Base-by-base conservation (phyloP, 2,888 invertebrate genomes). In the Isoperla grammatica region DNA sequence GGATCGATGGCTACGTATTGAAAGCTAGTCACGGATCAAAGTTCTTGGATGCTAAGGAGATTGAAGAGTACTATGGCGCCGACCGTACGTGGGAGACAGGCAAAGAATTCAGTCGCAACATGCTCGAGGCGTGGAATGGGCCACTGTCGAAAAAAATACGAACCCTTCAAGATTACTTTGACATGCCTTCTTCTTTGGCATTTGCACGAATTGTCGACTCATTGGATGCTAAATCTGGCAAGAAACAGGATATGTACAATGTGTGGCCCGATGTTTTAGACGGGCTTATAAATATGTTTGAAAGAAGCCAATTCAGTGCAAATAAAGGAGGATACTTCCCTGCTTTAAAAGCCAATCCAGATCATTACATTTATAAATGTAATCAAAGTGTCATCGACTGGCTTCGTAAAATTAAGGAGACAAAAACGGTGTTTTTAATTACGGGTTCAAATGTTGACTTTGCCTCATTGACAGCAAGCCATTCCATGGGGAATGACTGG, bases 361-460 rank as follows among this genome's bases (percentile, higher is more conserved):
- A 76, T 1, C 76, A 79, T 50, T 89, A 82, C 70, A 76, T 87
- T 37, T 75, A 81, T 23, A 79, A 78, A 67, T 83, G 82, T 63
- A 77, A 76, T 54, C 67, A 72, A 1, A 68, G 74, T 48, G 72
- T 82, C 4, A 67, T 82, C 1, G 67, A 75, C 5, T 87, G 87
- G 86, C 72, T 89, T 11, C 73, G 74, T 65, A 71, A 79, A 40
- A 66, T 88, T 23, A 80, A 76, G 59, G 66, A 75, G 39, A 70
- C 74, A 37, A 76, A 78, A 1, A 74, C 76, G 53, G 74, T 84
- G 2, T 88, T 85, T 71, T 73, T 90, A 4, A 75, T 89, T 15
- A 89, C 89, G 1, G 88, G 88, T 1, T 87, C 89, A 0, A 79
- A 85, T 69, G 76, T 79, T 3, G 88, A 88, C 71, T 88, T 84